Evolutionary conservation across 2,797 vertebrate species (phyloP), one percentile per base, ranked within the genome.

Genomic region (Emys orbicularis): DNA sequence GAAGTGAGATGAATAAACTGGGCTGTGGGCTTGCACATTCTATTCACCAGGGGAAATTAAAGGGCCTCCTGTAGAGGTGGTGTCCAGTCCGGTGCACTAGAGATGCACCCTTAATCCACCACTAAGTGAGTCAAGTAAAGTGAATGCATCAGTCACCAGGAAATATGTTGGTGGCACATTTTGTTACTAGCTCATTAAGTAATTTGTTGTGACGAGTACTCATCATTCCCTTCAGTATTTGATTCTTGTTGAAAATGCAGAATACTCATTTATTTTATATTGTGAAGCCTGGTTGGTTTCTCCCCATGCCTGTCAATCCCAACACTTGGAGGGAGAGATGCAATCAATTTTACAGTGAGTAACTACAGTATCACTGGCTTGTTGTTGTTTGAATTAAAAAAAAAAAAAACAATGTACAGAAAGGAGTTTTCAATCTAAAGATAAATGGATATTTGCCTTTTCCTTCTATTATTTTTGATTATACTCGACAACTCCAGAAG

Each of bases 121-220:
- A 37, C 8, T 65, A 65, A 65, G 16, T 21, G 19, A 94, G 44
- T 89, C 83, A 89, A 57, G 90, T 93, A 59, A 95, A 85, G 31
- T 84, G 61, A 90, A 85, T 92, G 52, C 81, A 90, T 87, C 83
- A 95, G 93, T 89, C 76, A 16, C 79, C 85, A 84, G 56, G 56
- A 91, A 91, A 59, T 59, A 34, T 68, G 93, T 84, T 84, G 68
- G 79, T 92, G 93, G 93, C 86, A 94, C 72, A 84, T 84, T 97
- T 96, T 96, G 83, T 96, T 97, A 96, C 94, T 93, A 92, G 95
- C 80, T 97, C 94, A 92, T 96, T 97, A 97, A 96, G 89, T 97
- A 97, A 96, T 95, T 96, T 96, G 94, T 95, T 97, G 93, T 54
- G 91, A 80, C 86, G 93, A 95, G 41, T 93, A 93, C 84, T 89